phyloP scores from a whole-genome alignment of 1,140 invertebrate species.

The Apocrypta bakeri region DNA sequence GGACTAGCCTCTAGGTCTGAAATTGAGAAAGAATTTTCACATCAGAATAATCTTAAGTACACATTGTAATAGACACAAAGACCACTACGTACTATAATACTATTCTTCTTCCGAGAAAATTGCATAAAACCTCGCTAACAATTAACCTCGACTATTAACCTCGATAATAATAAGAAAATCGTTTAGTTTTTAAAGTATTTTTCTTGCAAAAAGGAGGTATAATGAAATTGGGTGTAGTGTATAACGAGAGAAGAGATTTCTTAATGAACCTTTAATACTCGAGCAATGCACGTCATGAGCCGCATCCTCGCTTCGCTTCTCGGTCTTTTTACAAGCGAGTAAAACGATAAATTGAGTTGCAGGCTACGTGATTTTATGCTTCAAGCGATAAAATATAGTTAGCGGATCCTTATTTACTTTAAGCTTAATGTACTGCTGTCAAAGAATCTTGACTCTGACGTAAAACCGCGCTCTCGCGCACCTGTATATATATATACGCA shows the following conservation, averaged over 20 bases:
- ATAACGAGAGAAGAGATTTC: neutral
- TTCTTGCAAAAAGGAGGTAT: neutral
- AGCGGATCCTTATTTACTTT: neutral
- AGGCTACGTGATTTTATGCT: neutral
- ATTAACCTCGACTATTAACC: no score
- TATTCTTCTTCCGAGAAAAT: no score
- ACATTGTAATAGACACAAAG: no score
- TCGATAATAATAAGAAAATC: neutral
- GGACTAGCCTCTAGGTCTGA: neutral
- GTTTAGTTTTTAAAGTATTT: no score
- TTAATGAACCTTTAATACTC: neutral
- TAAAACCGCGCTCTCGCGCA: no score
- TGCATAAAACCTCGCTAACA: no score
- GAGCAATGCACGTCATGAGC: neutral
- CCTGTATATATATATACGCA: no score
- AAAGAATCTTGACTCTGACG: no score
- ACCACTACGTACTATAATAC: no score
- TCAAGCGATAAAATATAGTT: neutral
- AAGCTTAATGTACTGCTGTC: neutral
- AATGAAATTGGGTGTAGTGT: neutral
- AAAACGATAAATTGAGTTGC: conserved; percentile 1
- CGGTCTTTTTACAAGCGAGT: neutral
- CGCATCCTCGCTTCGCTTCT: neutral
- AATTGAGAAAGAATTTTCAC: no score
- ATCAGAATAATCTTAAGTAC: no score